A percentile compares a stretch with the other conserved stretches of the same genome.
Evolutionary conservation across 2,888 invertebrate genomes (phyloP).

Genomic region (Tetrapedia diversipes): DNA sequence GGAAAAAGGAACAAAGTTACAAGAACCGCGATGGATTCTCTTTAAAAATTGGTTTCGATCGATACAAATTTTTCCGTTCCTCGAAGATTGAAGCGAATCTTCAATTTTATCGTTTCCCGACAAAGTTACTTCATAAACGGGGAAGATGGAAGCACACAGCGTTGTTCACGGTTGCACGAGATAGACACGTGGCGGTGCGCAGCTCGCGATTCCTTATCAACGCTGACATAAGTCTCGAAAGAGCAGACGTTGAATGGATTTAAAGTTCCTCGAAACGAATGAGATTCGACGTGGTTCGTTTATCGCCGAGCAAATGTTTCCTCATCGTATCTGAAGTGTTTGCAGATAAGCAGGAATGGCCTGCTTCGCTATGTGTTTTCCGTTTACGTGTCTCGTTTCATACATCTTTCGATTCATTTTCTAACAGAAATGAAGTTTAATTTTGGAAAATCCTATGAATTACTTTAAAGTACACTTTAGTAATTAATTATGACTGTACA

Average conservation of each 20-base stretch:
- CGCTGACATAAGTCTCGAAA: not conserved
- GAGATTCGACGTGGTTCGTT: not conserved
- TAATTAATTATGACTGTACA: too few species aligned
- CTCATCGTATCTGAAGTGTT: not conserved
- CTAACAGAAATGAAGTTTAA: too few species aligned
- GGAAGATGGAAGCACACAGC: not conserved
- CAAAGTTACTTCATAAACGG: not conserved
- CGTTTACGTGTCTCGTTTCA: not conserved
- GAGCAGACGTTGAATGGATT: not conserved
- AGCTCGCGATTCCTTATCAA: not conserved
- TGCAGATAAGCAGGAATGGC: not conserved
- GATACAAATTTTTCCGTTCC: not conserved
- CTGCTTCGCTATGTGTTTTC: too few species aligned
- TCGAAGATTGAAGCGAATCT: not conserved
- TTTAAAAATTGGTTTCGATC: not conserved
- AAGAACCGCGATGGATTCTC: not conserved
- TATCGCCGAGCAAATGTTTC: not conserved
- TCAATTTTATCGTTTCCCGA: conserved; percentile 6
- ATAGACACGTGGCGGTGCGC: conserved; percentile 2
- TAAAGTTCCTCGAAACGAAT: conserved; percentile 2
- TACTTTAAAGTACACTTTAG: too few species aligned
- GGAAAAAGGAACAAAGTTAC: not conserved
- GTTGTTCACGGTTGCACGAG: not conserved
- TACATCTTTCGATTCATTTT: not conserved
- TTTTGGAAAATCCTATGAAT: too few species aligned